A percentile compares a stretch with the other conserved stretches of the same genome.
Conservation (phyloP, 1,140 invertebrate genomes). For the Drosophila eugracilis region DNA sequence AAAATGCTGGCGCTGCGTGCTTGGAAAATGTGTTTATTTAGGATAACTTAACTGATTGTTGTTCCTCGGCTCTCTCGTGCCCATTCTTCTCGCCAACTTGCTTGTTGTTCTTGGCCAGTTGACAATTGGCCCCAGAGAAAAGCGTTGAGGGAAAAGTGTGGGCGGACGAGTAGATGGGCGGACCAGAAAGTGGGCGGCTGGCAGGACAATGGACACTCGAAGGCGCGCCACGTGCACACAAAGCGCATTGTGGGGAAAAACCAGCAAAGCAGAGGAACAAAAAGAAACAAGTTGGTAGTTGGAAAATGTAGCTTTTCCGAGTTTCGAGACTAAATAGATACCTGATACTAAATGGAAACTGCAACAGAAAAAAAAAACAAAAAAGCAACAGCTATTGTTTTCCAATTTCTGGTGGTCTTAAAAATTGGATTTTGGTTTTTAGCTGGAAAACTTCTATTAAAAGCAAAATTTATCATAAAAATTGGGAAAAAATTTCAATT, state of each 20-base stretch:
- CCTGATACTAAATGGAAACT: slow-evolving; percentile 1
- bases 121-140: slow-evolving; percentile 60
- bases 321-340: neutral
- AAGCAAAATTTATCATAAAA: neutral
- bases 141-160: neutral
- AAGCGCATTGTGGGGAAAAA: slow-evolving; percentile 58
- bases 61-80: slow-evolving; percentile 18
- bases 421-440: neutral
- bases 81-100: slow-evolving; percentile 7
- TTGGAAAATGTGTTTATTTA: slow-evolving; percentile 81
- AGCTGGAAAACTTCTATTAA: neutral
- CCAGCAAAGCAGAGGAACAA: neutral
- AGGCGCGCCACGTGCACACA: slow-evolving; percentile 50
- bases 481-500: neutral
- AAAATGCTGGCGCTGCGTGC: slow-evolving; percentile 67
- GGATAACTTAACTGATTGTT: slow-evolving; percentile 75
- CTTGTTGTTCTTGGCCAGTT: slow-evolving; percentile 56
- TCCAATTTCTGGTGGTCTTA: neutral
- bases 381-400: neutral
- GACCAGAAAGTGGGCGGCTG: neutral
- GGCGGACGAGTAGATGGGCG: too few species aligned
- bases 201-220: slow-evolving; percentile 47
- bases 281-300: slow-evolving; percentile 4
- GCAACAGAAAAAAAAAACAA: neutral
- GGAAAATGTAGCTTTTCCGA: neutral